These are phyloP conservation scores for Micronycteris hirsuta DNA, from an alignment of 2,113 vertebrate genomes.

Conservation along the genomic window DNA sequence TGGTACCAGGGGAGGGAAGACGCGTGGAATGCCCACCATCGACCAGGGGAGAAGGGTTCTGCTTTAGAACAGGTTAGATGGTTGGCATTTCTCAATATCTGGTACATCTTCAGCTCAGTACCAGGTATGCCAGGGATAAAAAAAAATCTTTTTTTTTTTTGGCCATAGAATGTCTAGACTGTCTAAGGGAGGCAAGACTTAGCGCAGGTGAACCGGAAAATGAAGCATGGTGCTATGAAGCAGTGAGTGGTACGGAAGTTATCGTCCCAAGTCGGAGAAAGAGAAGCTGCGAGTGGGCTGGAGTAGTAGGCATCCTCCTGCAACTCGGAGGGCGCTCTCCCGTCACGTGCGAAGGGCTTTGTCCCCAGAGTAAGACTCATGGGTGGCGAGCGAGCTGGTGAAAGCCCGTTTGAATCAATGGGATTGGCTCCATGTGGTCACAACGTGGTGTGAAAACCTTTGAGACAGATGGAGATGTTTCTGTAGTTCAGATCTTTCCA, in stretches of 20 bases:
- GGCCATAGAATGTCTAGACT: background rate
- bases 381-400: background rate
- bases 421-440: background rate
- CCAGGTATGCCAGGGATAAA: background rate
- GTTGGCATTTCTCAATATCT: background rate
- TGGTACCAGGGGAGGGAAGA: no score
- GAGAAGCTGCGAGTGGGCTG: background rate
- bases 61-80: background rate
- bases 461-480: background rate
- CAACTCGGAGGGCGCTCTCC: background rate
- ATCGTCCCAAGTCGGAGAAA: background rate
- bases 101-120: background rate
- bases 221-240: background rate
- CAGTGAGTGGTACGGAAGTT: background rate
- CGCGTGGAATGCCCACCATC: fast-evolving
- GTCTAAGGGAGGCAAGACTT: background rate
- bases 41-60: background rate
- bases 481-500: background rate
- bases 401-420: background rate
- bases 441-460: background rate
- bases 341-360: background rate
- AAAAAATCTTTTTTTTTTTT: background rate
- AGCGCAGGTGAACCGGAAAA: background rate
- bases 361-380: background rate
- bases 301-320: background rate